Conservation (phyloP, 1,140 invertebrate species). For the Lerema accius region DNA sequence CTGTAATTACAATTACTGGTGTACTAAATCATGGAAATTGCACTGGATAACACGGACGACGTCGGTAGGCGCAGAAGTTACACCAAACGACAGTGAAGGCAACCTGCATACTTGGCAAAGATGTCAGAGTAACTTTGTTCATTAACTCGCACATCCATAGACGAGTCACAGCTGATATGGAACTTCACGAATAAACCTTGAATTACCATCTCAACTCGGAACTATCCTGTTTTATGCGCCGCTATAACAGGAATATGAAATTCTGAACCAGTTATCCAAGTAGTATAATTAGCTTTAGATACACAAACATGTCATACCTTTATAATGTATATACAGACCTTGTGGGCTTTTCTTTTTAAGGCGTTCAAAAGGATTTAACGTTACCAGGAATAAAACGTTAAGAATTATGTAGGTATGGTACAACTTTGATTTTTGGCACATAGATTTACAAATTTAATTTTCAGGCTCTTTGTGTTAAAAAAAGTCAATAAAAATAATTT, state of each 20-base stretch:
- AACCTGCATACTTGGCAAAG: background rate
- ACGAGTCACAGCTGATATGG: slow-evolving; percentile 5
- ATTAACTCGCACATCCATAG: background rate
- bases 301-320: too few relatives aligned
- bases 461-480: too few relatives aligned
- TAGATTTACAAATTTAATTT: too few relatives aligned
- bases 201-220: background rate
- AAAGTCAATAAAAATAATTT: too few relatives aligned
- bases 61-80: background rate
- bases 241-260: slow-evolving; percentile 4
- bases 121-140: slow-evolving; percentile 1
- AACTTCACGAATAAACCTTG: slow-evolving; percentile 2
- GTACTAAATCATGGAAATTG: background rate
- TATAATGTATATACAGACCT: too few relatives aligned
- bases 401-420: too few relatives aligned
- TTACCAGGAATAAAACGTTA: too few relatives aligned
- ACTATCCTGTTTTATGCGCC: background rate
- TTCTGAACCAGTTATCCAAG: background rate
- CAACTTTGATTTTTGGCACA: too few relatives aligned
- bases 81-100: background rate
- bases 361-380: too few relatives aligned
- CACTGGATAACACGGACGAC: background rate
- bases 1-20: background rate
- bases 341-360: too few relatives aligned
- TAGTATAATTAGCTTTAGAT: background rate